Evolutionary conservation across 2,797 vertebrate genomes (phyloP).

Genomic region (Hozukius guyotensis): DNA sequence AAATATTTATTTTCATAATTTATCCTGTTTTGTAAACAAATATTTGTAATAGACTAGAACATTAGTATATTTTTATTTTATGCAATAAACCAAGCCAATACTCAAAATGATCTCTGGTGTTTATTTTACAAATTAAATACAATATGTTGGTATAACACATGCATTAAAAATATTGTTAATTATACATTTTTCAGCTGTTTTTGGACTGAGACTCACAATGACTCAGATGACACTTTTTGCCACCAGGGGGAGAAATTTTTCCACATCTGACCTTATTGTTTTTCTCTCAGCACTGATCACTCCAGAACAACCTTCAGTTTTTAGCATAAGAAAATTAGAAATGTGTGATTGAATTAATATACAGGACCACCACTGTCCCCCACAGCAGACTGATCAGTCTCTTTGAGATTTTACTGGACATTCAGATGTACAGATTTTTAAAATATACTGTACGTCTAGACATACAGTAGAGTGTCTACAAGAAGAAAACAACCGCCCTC

Average conservation of each 20-base stretch:
- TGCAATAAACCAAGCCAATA: slow-evolving; percentile 71
- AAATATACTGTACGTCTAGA: background rate
- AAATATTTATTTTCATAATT: slow-evolving; percentile 84
- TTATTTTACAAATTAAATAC: background rate
- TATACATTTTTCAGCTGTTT: background rate
- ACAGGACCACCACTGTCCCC: background rate
- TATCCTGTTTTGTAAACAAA: slow-evolving; percentile 74
- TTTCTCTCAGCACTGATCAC: background rate
- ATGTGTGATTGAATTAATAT: background rate
- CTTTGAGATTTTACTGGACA: no score
- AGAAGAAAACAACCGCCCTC: background rate
- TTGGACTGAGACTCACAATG: background rate
- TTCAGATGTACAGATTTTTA: background rate
- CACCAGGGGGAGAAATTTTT: slow-evolving; percentile 51
- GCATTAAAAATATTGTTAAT: background rate
- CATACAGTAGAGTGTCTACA: background rate
- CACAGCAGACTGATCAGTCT: background rate
- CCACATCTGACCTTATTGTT: background rate
- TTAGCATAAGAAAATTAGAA: background rate
- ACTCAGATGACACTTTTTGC: background rate
- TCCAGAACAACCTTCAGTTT: background rate
- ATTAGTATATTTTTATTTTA: slow-evolving; percentile 68
- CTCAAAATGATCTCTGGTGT: slow-evolving; percentile 3
- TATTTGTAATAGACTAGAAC: slow-evolving; percentile 69
- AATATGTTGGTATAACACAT: background rate